These are phyloP conservation scores for Unio pictorum DNA, from an alignment of 2,888 invertebrate genomes.

Conservation along the genomic window DNA sequence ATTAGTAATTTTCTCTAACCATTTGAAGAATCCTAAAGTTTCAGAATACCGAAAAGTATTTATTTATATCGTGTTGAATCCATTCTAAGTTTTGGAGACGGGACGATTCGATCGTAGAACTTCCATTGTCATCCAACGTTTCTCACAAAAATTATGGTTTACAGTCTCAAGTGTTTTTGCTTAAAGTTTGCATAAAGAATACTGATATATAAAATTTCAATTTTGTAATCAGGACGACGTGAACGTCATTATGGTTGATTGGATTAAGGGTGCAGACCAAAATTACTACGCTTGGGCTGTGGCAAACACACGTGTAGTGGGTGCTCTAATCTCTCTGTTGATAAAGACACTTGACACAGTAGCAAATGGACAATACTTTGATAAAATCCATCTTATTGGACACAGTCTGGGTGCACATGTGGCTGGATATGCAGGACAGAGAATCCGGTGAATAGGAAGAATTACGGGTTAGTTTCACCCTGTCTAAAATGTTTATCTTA, in stretches of 20 bases:
- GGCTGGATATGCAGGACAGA: conserved; percentile 88
- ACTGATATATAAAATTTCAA: too few species aligned
- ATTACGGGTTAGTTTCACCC: conserved; percentile 53
- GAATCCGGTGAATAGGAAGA: conserved; percentile 48
- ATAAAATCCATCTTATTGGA: conserved; percentile 84
- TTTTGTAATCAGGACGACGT: conserved; percentile 26
- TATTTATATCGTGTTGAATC: too few species aligned
- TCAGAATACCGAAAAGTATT: too few species aligned
- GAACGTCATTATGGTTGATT: conserved; percentile 45
- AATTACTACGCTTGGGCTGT: conserved; percentile 63
- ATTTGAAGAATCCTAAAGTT: too few species aligned
- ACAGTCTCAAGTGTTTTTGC: too few species aligned
- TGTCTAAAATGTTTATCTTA: neutral
- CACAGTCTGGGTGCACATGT: conserved; percentile 91
- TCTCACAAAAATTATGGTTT: too few species aligned
- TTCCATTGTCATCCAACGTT: too few species aligned
- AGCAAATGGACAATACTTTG: conserved; percentile 13
- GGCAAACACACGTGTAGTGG: conserved; percentile 66
- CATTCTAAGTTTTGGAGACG: too few species aligned
- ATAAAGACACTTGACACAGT: conserved; percentile 38
- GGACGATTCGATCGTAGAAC: too few species aligned
- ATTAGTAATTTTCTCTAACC: too few species aligned
- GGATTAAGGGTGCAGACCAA: conserved; percentile 43
- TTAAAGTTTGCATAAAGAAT: too few species aligned
- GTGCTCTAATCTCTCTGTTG: conserved; percentile 58